These are phyloP conservation scores for Octopus sinensis DNA, from an alignment of 1,140 invertebrate genomes.

Conservation along the genomic window DNA sequence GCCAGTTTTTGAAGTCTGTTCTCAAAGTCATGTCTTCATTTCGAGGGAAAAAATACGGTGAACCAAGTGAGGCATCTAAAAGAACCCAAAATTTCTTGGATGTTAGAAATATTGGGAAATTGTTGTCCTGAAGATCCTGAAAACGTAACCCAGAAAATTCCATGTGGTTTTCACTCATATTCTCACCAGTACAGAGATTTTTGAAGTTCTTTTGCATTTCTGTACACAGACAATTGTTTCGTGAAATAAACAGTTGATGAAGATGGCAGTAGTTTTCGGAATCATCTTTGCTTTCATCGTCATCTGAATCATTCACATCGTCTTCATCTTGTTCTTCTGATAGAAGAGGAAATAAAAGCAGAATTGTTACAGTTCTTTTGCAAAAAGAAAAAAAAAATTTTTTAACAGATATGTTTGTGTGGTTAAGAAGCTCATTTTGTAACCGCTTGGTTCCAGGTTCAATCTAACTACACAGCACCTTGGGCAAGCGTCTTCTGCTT, in stretches of 20 bases:
- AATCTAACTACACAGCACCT: no score
- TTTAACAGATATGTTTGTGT: no score
- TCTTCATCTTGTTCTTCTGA: background rate
- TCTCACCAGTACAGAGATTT: constrained; percentile 38
- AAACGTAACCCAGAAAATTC: constrained; percentile 31
- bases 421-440: no score
- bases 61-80: constrained; percentile 40
- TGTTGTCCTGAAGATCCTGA: constrained; percentile 33
- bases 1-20: constrained; percentile 38
- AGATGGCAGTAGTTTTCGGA: constrained; percentile 18
- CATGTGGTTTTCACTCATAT: constrained; percentile 24
- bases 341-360: no score
- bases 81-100: constrained; percentile 40
- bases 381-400: no score
- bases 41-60: constrained; percentile 37
- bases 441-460: no score
- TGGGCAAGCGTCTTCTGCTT: no score
- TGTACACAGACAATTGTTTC: constrained; percentile 47
- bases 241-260: constrained; percentile 50
- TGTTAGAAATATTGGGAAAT: constrained; percentile 44
- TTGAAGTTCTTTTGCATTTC: constrained; percentile 51
- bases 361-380: no score
- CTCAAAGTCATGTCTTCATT: constrained; percentile 39
- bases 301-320: background rate
- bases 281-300: background rate